These are phyloP conservation scores for Neoaliturus tenellus DNA, from an alignment of 2,888 invertebrate genomes.

Conservation along the genomic window DNA sequence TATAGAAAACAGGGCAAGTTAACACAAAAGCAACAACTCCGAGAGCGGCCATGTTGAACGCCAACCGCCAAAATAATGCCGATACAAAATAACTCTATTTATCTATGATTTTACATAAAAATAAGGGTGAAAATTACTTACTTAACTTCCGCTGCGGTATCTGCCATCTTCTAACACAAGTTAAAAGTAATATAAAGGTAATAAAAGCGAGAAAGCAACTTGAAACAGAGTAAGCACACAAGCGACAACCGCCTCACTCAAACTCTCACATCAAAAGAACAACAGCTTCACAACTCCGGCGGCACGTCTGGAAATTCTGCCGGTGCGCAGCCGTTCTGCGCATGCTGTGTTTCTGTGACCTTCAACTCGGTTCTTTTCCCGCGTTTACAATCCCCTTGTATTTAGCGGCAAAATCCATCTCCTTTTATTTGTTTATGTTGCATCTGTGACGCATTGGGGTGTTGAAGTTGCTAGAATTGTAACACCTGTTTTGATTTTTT, in stretches of 20 bases:
- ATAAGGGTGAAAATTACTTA: conserved; percentile 74
- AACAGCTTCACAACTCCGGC: conserved; percentile 9
- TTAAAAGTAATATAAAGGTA: neutral
- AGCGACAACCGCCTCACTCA: conserved; percentile 41
- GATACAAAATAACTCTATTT: neutral
- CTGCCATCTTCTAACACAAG: conserved; percentile 77
- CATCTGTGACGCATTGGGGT: neutral
- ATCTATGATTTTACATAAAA: conserved; percentile 37
- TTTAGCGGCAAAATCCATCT: conserved; percentile 8
- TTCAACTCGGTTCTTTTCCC: conserved; percentile 26
- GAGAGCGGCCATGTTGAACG: conserved; percentile 26
- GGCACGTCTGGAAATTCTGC: conserved; percentile 6
- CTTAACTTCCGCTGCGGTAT: conserved; percentile 78
- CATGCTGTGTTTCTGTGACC: conserved; percentile 39
- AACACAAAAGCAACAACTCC: neutral
- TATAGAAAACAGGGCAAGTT: no score
- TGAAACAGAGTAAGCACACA: neutral
- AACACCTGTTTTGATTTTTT: no score
- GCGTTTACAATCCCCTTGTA: conserved; percentile 20
- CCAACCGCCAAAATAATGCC: conserved; percentile 49
- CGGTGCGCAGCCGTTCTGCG: conserved; percentile 35
- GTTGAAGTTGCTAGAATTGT: no score
- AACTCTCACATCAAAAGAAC: conserved; percentile 52
- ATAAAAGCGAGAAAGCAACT: conserved; percentile 19
- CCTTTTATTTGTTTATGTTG: neutral